Percentiles rank a stretch among this genome's conserved stretches.
These are phyloP conservation scores for Lamprologus lemairii DNA, from an alignment of 2,113 vertebrate species.

Conservation along the genomic window DNA sequence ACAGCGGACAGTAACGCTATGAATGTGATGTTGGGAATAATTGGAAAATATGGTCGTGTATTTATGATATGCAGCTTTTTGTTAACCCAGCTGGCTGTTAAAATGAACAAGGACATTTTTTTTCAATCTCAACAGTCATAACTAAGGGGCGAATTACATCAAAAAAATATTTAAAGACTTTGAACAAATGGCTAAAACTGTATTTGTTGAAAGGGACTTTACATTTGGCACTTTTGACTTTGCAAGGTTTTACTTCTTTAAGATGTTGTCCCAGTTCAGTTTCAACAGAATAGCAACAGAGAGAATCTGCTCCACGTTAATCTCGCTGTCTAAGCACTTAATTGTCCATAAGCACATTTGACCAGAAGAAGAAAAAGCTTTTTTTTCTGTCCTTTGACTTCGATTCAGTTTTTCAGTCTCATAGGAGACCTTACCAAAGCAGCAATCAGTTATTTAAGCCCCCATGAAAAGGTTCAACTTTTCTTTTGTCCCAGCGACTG, in stretches of 20 bases:
- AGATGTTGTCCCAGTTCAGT: background rate
- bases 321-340: background rate
- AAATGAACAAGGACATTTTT: background rate
- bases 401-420: background rate
- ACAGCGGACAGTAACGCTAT: background rate
- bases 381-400: background rate
- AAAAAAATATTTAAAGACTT: background rate
- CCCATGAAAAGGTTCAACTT: background rate
- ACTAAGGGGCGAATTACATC: background rate
- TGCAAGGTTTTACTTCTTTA: background rate
- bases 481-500: background rate
- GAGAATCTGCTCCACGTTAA: background rate
- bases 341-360: background rate
- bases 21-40: background rate
- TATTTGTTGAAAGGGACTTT: background rate
- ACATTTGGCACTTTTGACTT: background rate
- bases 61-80: background rate
- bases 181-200: background rate
- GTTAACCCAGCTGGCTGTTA: background rate
- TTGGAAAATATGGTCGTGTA: background rate
- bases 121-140: background rate
- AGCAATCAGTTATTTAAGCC: background rate
- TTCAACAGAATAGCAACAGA: background rate
- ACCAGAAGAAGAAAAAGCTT: background rate
- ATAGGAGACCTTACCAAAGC: background rate